Conservation (phyloP, 2,797 vertebrate species). For the Girardinus metallicus region DNA sequence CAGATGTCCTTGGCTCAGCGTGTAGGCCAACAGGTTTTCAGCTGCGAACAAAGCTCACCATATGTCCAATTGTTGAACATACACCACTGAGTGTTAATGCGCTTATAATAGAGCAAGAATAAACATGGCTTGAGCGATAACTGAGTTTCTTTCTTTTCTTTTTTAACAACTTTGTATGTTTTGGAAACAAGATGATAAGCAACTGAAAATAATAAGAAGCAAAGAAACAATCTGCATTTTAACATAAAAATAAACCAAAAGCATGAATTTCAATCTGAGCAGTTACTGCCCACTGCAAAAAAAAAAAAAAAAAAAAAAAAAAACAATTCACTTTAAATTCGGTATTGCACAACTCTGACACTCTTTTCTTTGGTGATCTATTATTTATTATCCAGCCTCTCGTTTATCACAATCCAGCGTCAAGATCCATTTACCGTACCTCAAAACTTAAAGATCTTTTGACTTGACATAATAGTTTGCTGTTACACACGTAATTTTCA, state of each 20-base stretch:
- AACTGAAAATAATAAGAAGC: too few relatives aligned
- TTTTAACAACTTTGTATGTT: background rate
- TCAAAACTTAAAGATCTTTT: background rate
- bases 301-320: background rate
- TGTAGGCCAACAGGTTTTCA: background rate
- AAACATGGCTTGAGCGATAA: background rate
- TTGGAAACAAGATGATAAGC: background rate
- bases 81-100: background rate
- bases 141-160: background rate
- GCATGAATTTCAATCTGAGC: background rate
- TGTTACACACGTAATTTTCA: background rate
- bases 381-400: background rate
- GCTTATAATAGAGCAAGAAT: background rate
- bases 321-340: background rate
- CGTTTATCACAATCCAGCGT: background rate
- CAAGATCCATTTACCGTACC: background rate
- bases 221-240: background rate
- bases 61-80: background rate
- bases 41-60: background rate
- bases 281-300: background rate
- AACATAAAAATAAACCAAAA: background rate
- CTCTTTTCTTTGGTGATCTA: background rate
- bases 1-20: constrained; percentile 3
- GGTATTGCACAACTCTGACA: background rate
- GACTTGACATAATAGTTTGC: background rate